phyloP scores from a whole-genome alignment of 2,113 vertebrate species.

The Gorsachius goisagi region DNA sequence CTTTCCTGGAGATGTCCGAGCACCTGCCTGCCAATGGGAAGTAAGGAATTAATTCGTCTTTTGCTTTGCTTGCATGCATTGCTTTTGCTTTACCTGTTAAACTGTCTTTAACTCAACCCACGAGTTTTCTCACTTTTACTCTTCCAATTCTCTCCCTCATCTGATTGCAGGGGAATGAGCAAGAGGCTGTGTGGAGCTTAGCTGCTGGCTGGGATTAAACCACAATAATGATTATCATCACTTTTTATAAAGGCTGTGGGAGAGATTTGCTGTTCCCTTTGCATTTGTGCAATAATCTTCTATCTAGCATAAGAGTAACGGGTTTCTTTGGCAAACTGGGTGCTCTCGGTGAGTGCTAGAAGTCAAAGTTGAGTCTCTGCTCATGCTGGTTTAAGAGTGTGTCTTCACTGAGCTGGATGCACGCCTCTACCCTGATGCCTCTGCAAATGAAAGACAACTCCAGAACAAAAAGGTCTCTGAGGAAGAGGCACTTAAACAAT shows the following conservation, averaged over 20 bases:
- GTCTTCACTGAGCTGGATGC: not conserved
- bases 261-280: not conserved
- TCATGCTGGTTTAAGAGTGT: not conserved
- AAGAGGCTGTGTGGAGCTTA: too few species aligned
- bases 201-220: too few species aligned
- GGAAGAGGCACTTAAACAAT: not conserved
- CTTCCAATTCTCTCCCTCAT: too few species aligned
- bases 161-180: too few species aligned
- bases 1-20: too few species aligned
- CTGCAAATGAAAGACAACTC: not conserved
- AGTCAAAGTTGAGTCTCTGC: not conserved
- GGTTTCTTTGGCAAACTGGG: not conserved
- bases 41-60: too few species aligned
- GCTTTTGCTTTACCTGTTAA: too few species aligned
- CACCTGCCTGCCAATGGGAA: too few species aligned
- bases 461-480: not conserved
- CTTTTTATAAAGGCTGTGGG: not conserved
- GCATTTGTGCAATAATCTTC: not conserved
- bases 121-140: too few species aligned
- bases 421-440: not conserved
- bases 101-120: too few species aligned
- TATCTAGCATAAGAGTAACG: not conserved
- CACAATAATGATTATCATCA: not conserved
- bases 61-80: too few species aligned
- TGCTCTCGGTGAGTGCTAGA: not conserved